Conservation (phyloP, 2,888 invertebrate species). For the Girardia tigrina region DNA sequence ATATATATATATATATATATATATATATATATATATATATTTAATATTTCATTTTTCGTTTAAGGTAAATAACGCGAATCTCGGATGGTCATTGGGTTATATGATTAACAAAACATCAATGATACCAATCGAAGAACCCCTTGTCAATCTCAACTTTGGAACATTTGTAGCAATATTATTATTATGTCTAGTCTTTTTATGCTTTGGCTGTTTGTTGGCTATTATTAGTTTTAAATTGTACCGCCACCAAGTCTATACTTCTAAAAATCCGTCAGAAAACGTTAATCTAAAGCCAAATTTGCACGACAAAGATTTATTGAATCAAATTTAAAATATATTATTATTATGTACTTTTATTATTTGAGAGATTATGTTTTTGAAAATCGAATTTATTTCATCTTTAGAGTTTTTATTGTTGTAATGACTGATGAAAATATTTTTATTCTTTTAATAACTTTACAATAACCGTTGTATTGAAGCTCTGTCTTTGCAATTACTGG, state of each 20-base stretch:
- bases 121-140: neutral
- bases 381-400: too few relatives aligned
- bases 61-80: neutral
- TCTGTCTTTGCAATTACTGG: too few relatives aligned
- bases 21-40: too few relatives aligned
- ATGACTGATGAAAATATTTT: too few relatives aligned
- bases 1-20: too few relatives aligned
- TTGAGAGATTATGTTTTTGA: too few relatives aligned
- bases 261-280: neutral
- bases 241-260: neutral
- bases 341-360: too few relatives aligned
- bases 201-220: neutral
- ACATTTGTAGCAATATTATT: constrained; percentile 6
- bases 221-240: neutral
- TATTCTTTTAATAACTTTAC: too few relatives aligned
- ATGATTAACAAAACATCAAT: constrained; percentile 1
- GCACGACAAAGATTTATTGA: too few relatives aligned
- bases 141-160: neutral
- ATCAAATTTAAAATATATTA: too few relatives aligned
- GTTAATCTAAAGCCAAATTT: neutral
- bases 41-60: neutral
- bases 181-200: neutral
- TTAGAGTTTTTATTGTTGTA: too few relatives aligned
- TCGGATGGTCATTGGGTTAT: neutral
- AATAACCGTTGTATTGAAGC: too few relatives aligned